Percentiles rank a stretch among this genome's conserved stretches.
These are phyloP conservation scores for Sitta europaea DNA, from an alignment of 2,113 vertebrate species.

Conservation along the genomic window DNA sequence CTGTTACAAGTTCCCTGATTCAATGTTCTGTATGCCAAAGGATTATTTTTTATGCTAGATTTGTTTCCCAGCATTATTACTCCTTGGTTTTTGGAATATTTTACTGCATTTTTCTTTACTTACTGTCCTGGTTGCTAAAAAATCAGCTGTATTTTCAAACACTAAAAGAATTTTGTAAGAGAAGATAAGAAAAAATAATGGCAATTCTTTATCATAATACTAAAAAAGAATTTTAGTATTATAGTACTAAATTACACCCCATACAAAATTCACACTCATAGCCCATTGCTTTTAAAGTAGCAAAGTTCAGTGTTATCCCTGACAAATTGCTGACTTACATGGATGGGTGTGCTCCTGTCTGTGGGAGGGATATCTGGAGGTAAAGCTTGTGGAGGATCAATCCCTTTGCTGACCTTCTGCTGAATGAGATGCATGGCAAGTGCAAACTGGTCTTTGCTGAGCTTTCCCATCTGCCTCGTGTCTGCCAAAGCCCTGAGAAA, in stretches of 20 bases:
- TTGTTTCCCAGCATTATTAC: neutral
- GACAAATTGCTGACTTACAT: conserved; percentile 68
- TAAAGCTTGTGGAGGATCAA: conserved; percentile 90
- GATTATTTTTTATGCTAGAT: neutral
- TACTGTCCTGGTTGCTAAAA: neutral
- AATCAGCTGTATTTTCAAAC: neutral
- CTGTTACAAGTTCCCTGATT: neutral
- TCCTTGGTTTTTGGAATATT: neutral
- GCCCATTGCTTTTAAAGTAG: neutral
- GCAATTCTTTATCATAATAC: neutral
- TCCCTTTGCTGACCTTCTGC: conserved; percentile 94
- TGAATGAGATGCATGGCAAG: conserved; percentile 97
- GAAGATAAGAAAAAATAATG: neutral
- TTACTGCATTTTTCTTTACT: neutral
- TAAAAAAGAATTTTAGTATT: too few species aligned
- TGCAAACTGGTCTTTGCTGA: conserved; percentile 92
- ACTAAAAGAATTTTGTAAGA: neutral
- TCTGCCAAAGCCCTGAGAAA: conserved; percentile 89
- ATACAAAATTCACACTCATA: neutral
- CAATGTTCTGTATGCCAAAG: neutral
- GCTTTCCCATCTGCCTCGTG: conserved; percentile 91
- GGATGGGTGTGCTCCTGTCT: conserved; percentile 84
- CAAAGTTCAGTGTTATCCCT: neutral
- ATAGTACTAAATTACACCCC: too few species aligned
- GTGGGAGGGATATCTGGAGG: conserved; percentile 91